A percentile compares a stretch with the other conserved stretches of the same genome.
Evolutionary conservation across 2,113 vertebrate genomes (phyloP).

Genomic region (Oxygymnocypris stewartii): DNA sequence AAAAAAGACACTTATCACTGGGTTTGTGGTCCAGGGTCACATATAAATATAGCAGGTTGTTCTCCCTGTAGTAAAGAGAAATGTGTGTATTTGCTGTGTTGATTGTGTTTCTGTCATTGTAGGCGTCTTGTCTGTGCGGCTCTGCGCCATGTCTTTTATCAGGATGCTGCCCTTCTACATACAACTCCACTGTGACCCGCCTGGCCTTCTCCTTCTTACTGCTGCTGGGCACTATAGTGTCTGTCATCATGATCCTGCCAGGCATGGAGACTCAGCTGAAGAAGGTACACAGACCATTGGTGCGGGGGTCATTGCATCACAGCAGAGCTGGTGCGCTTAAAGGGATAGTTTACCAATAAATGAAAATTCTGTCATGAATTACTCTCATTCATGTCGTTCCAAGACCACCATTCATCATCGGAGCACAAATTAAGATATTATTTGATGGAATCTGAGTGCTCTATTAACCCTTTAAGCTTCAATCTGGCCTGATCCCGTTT

Average conservation of each 20-base stretch:
- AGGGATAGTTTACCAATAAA: too few relatives aligned
- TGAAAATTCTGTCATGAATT: too few relatives aligned
- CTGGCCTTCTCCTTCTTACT: slow-evolving; percentile 92
- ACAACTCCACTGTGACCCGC: slow-evolving; percentile 88
- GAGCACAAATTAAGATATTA: too few relatives aligned
- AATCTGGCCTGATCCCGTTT: too few relatives aligned
- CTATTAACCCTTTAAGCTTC: too few relatives aligned
- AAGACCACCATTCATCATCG: too few relatives aligned
- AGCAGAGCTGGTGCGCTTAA: too few relatives aligned
- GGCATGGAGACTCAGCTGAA: slow-evolving; percentile 87
- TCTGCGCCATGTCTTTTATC: slow-evolving; percentile 92
- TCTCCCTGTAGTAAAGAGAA: neutral
- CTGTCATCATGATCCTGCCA: slow-evolving; percentile 91
- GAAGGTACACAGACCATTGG: slow-evolving; percentile 75
- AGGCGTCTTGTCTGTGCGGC: slow-evolving; percentile 96
- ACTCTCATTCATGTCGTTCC: too few relatives aligned
- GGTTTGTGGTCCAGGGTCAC: too few relatives aligned
- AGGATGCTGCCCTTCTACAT: slow-evolving; percentile 89
- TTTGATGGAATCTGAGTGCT: too few relatives aligned
- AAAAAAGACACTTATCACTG: too few relatives aligned
- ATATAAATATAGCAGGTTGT: neutral
- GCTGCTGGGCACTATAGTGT: slow-evolving; percentile 88
- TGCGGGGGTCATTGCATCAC: too few relatives aligned
- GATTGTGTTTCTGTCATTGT: neutral
- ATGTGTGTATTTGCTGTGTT: neutral